phyloP scores from a whole-genome alignment of 2,113 vertebrate genomes.

The Eulacestoma nigropectus region DNA sequence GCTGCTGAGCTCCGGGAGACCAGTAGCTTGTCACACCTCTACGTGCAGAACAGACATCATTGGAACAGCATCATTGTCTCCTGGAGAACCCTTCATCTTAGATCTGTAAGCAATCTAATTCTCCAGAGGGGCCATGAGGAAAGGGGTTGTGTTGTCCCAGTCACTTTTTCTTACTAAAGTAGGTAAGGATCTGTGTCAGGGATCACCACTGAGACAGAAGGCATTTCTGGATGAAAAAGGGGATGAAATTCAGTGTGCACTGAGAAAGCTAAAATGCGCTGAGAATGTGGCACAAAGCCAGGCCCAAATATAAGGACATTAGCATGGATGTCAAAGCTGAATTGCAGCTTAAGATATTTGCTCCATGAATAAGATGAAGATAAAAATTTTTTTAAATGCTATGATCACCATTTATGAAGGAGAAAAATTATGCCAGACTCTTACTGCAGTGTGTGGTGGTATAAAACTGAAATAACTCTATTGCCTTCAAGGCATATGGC shows the following conservation, averaged over 20 bases:
- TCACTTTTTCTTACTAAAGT: neutral
- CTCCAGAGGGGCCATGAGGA: neutral
- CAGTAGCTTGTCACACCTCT: neutral
- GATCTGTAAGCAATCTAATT: neutral
- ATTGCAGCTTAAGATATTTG: neutral
- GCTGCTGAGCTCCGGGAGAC: neutral
- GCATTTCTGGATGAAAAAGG: neutral
- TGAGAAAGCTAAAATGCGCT: neutral
- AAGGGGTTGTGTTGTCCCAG: neutral
- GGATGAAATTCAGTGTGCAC: neutral
- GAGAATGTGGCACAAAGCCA: neutral
- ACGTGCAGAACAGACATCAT: neutral
- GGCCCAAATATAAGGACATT: neutral
- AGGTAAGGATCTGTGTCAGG: neutral
- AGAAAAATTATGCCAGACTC: neutral
- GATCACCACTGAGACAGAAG: neutral
- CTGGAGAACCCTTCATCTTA: neutral
- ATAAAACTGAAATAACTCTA: constrained; percentile 37
- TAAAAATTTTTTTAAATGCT: neutral
- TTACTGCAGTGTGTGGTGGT: neutral
- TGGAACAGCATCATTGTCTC: neutral
- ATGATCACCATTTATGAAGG: neutral
- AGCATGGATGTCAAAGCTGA: neutral
- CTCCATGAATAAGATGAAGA: neutral
- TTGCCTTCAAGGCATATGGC: constrained; percentile 55